phyloP scores from a whole-genome alignment of 2,888 invertebrate genomes.

The Hydropsyche betteni region DNA sequence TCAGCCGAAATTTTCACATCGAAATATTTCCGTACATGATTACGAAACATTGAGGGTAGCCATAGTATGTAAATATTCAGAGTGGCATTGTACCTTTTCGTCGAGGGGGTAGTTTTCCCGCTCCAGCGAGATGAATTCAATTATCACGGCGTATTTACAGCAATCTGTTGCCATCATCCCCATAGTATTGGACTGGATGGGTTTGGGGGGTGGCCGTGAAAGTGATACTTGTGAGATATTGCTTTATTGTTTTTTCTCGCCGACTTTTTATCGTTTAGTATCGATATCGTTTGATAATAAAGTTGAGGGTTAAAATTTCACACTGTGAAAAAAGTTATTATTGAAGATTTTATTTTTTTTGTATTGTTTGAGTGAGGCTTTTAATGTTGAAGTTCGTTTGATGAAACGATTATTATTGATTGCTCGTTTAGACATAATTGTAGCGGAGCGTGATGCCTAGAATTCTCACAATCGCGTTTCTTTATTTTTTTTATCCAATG shows the following conservation, averaged over 20 bases:
- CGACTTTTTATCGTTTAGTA: slow-evolving; percentile 54
- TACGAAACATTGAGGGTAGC: not conserved
- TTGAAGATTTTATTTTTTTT: too few species aligned
- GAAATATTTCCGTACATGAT: not conserved
- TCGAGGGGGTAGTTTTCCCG: slow-evolving; percentile 33
- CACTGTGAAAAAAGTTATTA: too few species aligned
- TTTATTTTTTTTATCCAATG: not conserved
- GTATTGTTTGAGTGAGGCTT: too few species aligned
- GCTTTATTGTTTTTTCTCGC: slow-evolving; percentile 68
- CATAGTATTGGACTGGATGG: not conserved
- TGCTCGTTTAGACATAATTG: too few species aligned
- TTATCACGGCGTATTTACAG: slow-evolving; percentile 62
- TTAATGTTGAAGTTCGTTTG: too few species aligned
- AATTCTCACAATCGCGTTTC: too few species aligned
- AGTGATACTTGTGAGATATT: slow-evolving; percentile 69
- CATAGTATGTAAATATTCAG: slow-evolving; percentile 21
- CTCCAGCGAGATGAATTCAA: slow-evolving; percentile 55
- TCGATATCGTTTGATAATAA: not conserved
- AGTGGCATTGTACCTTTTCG: slow-evolving; percentile 23
- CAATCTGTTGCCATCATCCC: slow-evolving; percentile 57
- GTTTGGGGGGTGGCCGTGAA: slow-evolving; percentile 58
- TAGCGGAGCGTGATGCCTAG: too few species aligned
- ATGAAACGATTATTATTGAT: too few species aligned
- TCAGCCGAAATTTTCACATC: not conserved
- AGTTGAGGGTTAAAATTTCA: not conserved